A percentile compares a stretch with the other conserved stretches of the same genome.
Conservation (phyloP, 1,140 invertebrate genomes). For the Pentalonia nigronervosa region DNA sequence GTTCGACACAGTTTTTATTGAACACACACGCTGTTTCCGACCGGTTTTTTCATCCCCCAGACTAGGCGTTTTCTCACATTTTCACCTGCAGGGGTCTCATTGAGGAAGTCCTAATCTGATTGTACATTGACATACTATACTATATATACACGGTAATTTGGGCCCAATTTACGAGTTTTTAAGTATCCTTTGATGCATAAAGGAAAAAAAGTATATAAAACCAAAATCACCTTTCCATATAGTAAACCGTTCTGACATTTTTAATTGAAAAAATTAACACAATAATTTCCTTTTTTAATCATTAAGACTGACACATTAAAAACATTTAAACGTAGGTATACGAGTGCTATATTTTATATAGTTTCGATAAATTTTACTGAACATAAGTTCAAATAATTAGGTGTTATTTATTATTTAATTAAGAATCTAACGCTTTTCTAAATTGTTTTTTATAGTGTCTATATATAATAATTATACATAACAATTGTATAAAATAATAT, state of each 20-base stretch:
- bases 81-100: conserved; percentile 50
- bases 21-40: conserved; percentile 49
- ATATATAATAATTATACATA: background rate
- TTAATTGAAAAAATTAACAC: conserved; percentile 7
- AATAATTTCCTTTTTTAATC: background rate
- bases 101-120: conserved; percentile 32
- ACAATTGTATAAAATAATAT: background rate
- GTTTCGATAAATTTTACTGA: background rate
- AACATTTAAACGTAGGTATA: background rate
- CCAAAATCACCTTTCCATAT: background rate
- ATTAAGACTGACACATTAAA: background rate
- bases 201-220: background rate
- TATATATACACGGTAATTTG: background rate
- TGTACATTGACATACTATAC: background rate
- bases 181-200: background rate
- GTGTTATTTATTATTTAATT: background rate
- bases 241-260: background rate
- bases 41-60: conserved; percentile 51
- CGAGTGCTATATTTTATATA: background rate
- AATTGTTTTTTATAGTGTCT: background rate
- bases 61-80: conserved; percentile 48
- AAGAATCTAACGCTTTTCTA: background rate
- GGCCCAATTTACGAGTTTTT: conserved; percentile 38
- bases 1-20: conserved; percentile 52
- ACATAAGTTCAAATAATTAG: background rate